Conservation (phyloP, 1,140 invertebrate species). For the Anastrepha ludens region DNA sequence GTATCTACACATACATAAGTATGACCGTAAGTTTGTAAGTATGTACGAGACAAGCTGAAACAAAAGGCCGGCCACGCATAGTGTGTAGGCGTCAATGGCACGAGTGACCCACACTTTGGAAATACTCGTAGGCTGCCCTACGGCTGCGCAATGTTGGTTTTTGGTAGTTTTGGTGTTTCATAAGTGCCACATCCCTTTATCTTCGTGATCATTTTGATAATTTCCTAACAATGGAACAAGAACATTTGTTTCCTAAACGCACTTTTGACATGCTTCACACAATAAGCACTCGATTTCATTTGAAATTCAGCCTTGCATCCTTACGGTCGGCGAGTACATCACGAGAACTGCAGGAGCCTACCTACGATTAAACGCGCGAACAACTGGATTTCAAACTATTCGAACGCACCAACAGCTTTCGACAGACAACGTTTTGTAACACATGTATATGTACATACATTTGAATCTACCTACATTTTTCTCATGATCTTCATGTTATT, state of each 20-base stretch:
- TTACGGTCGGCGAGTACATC: not conserved
- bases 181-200: conserved; percentile 54
- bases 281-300: conserved; percentile 49
- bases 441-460: no score
- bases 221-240: conserved; percentile 60
- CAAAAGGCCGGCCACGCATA: conserved; percentile 25
- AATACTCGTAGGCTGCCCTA: conserved; percentile 57
- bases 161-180: conserved; percentile 57
- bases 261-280: conserved; percentile 69
- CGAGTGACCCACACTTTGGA: conserved; percentile 40
- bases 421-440: no score
- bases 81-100: conserved; percentile 68
- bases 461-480: no score
- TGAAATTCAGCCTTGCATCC: not conserved
- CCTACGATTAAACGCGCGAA: conserved; percentile 29
- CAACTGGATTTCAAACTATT: not conserved
- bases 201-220: conserved; percentile 60
- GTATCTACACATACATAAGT: not conserved
- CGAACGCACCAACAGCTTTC: not conserved
- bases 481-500: no score
- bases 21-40: not conserved
- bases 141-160: conserved; percentile 60
- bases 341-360: not conserved
- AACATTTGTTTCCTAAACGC: conserved; percentile 64
- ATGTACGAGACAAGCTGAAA: not conserved